Base-by-base conservation (phyloP, 2,113 vertebrate genomes). In the Brachypteracias leptosomus region DNA sequence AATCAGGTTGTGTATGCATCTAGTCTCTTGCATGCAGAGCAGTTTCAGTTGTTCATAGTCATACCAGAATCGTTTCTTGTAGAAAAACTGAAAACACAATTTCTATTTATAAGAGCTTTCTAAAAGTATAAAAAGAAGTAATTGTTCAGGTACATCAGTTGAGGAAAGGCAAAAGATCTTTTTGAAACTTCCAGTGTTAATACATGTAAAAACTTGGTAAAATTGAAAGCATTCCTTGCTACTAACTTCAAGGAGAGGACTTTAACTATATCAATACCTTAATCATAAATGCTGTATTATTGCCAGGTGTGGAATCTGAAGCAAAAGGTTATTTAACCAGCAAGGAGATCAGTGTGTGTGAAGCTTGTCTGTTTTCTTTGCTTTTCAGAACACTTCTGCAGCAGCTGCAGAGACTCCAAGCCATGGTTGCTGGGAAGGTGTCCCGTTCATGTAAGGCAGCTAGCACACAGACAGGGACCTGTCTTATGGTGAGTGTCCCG, bases 321-420 rank as follows among this genome's bases (percentile, higher is more conserved):
- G 42, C 10, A 63, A 76, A 87, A 89, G 65, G 6, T 20, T 74
- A 0, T 79, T 76, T 91, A 76, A 51, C 9, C 28, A 80, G 13
- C 42, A 58, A 25, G 25, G 22, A 72, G 36, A 28, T 74, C 58
- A 28, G 40, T 46, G 24, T 33, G 14, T 80, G 40, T 92, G 86
- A 78, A 75, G 58, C 29, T 81, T 74, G 8, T 49, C 20, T 91
- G 38, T 85, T 90, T 12, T 73, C 63, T 57, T 95, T 94, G 49
- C 36, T 83, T 91, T 92, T 61, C 97, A 99, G 99, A 97, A 99
- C 99, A 46, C 98, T 99, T 95, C 97, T 99, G 85, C 99, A 99
- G 97, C 99, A 99, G 96, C 96, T 99, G 65, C 99, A 99, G 97
- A 98, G 99, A 82, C 99, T 99, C 77, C 99, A 99, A 98, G 98